Percentiles rank a stretch among this genome's conserved stretches.
Evolutionary conservation across 2,888 invertebrate genomes (phyloP).

Genomic region (Metopia argyrocephala): DNA sequence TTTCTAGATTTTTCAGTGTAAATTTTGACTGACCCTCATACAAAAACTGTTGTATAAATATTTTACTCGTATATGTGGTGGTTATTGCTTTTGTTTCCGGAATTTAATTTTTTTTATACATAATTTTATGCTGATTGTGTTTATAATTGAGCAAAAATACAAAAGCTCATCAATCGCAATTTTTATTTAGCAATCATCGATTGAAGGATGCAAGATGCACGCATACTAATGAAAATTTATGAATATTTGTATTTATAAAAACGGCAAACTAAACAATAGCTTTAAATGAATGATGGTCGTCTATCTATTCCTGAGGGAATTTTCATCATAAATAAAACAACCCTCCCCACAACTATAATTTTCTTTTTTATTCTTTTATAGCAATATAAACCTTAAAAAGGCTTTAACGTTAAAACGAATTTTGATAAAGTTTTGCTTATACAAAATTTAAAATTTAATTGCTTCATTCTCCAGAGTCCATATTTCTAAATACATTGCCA

Average conservation of each 20-base stretch:
- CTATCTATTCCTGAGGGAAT: constrained; percentile 22
- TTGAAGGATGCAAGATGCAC: background rate
- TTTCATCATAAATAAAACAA: constrained; percentile 16
- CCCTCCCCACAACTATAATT: background rate
- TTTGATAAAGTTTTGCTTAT: background rate
- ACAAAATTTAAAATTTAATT: constrained; percentile 7
- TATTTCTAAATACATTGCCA: background rate
- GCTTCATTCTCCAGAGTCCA: background rate
- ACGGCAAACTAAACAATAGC: constrained; percentile 38
- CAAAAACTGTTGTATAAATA: no score
- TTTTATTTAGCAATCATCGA: constrained; percentile 2
- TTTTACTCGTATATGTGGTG: background rate
- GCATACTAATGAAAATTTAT: background rate
- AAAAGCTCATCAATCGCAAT: constrained; percentile 26
- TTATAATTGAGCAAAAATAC: constrained; percentile 45
- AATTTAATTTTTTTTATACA: constrained; percentile 38
- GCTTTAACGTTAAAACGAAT: no score
- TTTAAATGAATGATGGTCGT: constrained; percentile 28
- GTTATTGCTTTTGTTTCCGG: background rate
- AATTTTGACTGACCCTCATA: no score
- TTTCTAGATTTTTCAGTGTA: no score
- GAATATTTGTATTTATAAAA: background rate
- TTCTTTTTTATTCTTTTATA: background rate
- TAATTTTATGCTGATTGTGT: constrained; percentile 58
- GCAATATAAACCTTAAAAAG: background rate